These are phyloP conservation scores for Macroramphosus scolopax DNA, from an alignment of 2,797 vertebrate species.

Conservation along the genomic window DNA sequence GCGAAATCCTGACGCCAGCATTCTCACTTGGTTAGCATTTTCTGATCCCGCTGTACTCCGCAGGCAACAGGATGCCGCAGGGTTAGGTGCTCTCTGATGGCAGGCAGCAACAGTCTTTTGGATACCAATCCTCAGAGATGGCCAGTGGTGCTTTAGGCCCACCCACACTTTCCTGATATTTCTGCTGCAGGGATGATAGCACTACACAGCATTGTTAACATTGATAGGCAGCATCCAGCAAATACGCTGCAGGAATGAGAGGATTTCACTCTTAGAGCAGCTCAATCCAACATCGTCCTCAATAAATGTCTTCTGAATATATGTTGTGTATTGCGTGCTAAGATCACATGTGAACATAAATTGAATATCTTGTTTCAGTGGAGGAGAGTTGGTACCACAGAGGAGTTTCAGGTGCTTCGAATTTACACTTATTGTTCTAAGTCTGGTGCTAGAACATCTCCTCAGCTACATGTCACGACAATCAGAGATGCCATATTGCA, in stretches of 20 bases:
- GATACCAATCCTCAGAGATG: conserved; percentile 25
- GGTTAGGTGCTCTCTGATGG: conserved; percentile 14
- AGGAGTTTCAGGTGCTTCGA: too few relatives aligned
- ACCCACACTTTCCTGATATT: conserved; percentile 4
- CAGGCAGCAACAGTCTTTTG: conserved; percentile 9
- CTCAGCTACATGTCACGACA: too few relatives aligned
- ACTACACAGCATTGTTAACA: conserved; percentile 1
- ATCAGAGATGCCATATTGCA: too few relatives aligned
- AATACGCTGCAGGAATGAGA: too few relatives aligned
- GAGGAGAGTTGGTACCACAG: too few relatives aligned
- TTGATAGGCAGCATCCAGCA: not conserved
- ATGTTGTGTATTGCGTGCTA: too few relatives aligned
- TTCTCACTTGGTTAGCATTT: conserved; percentile 53
- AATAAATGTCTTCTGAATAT: too few relatives aligned
- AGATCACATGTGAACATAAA: too few relatives aligned
- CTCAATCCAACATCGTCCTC: too few relatives aligned
- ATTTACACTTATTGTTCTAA: too few relatives aligned
- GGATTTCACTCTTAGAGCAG: not conserved
- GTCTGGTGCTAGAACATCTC: too few relatives aligned
- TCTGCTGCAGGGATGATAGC: conserved; percentile 3
- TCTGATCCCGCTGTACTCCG: conserved; percentile 27
- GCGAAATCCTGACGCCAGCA: conserved; percentile 64
- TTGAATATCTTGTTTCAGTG: too few relatives aligned
- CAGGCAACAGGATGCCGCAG: conserved; percentile 19
- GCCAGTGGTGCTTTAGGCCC: conserved; percentile 1